A percentile compares a stretch with the other conserved stretches of the same genome.
Conservation (phyloP, 2,888 invertebrate genomes). For the Cremastinae sp. region DNA sequence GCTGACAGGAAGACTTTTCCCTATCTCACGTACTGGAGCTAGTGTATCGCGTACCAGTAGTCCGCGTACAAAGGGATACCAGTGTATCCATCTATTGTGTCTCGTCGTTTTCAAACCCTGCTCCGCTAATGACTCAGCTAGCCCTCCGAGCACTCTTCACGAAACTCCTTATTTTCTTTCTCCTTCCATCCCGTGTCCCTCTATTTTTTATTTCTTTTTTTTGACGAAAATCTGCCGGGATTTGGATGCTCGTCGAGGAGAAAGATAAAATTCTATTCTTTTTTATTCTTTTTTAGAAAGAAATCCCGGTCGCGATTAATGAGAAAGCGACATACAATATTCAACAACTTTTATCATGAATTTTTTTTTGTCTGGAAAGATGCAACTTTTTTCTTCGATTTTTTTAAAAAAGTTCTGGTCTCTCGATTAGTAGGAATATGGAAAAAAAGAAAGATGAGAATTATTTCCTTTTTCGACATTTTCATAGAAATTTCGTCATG, state of each 20-base stretch:
- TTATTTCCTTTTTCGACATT: too few species aligned
- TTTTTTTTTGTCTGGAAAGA: too few species aligned
- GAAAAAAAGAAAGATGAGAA: too few species aligned
- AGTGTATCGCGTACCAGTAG: conserved; percentile 13
- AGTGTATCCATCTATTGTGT: conserved; percentile 55
- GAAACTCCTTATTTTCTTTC: conserved; percentile 16
- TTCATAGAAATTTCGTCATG: too few species aligned
- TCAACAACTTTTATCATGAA: too few species aligned
- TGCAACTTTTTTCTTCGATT: too few species aligned
- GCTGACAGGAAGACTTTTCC: conserved; percentile 62
- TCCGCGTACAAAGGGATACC: conserved; percentile 58
- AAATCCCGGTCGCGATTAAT: too few species aligned
- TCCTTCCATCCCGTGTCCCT: conserved; percentile 15
- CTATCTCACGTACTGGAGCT: conserved; percentile 32
- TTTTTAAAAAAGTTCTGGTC: too few species aligned
- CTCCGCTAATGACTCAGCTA: conserved; percentile 54
- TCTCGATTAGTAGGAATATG: too few species aligned
- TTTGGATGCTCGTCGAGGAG: conserved; percentile 61
- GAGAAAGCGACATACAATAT: too few species aligned
- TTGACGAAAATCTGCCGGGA: background rate
- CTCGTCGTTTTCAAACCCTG: conserved; percentile 54
- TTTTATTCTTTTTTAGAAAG: background rate
- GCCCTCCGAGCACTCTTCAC: conserved; percentile 19
- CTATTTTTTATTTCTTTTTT: background rate
- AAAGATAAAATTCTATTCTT: background rate